Percentiles rank a stretch among this genome's conserved stretches.
Evolutionary conservation across 2,888 invertebrate species (phyloP).

Genomic region (Gonocerus acuteangulatus): DNA sequence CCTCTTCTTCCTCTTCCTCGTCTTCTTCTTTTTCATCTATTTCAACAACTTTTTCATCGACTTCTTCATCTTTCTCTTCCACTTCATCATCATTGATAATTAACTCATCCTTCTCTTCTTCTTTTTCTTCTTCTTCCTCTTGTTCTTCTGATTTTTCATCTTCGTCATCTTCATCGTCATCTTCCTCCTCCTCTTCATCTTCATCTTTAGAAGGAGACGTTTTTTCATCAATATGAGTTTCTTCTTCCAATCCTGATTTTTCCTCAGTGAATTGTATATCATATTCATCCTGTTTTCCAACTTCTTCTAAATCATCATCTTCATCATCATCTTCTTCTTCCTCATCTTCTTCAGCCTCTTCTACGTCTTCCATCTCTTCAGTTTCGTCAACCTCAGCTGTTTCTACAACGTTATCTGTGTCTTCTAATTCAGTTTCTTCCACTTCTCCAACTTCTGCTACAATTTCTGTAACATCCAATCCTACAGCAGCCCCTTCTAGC

Average conservation of each 20-base stretch:
- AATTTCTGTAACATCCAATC: conserved; percentile 22
- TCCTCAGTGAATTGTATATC: background rate
- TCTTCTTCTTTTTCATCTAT: conserved; percentile 22
- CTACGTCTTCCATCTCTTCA: background rate
- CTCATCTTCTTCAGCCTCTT: background rate
- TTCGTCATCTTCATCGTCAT: background rate
- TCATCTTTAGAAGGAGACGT: background rate
- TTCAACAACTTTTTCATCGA: conserved; percentile 24
- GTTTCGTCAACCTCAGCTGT: conserved; percentile 41
- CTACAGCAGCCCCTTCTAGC: conserved; percentile 26
- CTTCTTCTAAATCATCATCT: conserved; percentile 18
- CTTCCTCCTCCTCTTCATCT: conserved; percentile 21
- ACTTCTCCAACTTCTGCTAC: conserved; percentile 31
- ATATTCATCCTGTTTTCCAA: background rate
- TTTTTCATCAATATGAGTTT: background rate
- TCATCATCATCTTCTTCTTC: background rate
- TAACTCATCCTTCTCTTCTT: conserved; percentile 4
- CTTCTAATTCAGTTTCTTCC: conserved; percentile 36
- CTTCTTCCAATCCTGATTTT: conserved; percentile 17
- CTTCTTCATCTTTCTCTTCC: background rate
- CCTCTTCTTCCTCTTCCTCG: conserved; percentile 6
- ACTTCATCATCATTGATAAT: conserved; percentile 24
- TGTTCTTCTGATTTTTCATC: background rate
- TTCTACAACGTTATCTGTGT: conserved; percentile 43
- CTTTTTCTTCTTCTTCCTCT: conserved; percentile 3